Percentiles rank a stretch among this genome's conserved stretches.
These are phyloP conservation scores for Meda fulgida DNA, from an alignment of 2,797 vertebrate genomes.

Conservation along the genomic window DNA sequence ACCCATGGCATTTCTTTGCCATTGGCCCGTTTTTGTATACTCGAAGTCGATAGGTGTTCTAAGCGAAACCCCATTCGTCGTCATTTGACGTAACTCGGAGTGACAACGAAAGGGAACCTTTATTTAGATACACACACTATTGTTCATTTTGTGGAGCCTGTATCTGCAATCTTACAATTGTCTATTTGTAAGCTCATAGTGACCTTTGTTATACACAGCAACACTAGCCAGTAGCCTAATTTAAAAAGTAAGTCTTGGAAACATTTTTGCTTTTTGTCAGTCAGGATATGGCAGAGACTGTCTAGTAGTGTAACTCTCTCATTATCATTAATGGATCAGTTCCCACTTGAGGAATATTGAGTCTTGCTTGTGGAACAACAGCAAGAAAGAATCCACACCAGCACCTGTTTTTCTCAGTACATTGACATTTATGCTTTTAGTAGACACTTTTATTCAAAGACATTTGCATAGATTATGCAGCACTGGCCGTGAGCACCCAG, in stretches of 20 bases:
- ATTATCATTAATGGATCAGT: neutral
- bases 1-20: no score
- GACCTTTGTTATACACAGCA: neutral
- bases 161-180: neutral
- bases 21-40: no score
- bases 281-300: neutral
- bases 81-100: no score
- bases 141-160: neutral
- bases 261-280: neutral
- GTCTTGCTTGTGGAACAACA: neutral
- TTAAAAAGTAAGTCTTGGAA: neutral
- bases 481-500: neutral
- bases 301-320: neutral
- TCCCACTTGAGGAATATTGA: neutral
- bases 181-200: neutral
- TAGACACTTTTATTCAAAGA: neutral
- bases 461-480: neutral
- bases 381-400: neutral
- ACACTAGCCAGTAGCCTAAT: neutral
- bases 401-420: neutral
- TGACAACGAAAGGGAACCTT: no score
- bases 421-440: slow-evolving; percentile 9
- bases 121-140: neutral
- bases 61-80: no score
- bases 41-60: no score